phyloP scores from a whole-genome alignment of 2,797 vertebrate species.

The Arrhamphus sclerolepis region DNA sequence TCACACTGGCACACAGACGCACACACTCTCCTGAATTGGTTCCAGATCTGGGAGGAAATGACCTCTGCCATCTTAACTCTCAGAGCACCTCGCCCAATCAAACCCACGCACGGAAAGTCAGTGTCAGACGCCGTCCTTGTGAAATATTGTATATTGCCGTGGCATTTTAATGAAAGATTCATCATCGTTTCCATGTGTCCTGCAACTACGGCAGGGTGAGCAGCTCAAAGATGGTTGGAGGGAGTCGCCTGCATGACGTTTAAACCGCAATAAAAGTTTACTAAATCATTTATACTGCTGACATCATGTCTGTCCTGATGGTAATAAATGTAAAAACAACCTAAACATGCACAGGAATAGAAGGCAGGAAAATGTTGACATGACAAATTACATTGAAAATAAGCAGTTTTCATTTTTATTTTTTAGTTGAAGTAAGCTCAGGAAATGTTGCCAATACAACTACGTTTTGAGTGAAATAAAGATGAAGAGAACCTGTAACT shows the following conservation, averaged over 20 bases:
- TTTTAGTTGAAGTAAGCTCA: too few species aligned
- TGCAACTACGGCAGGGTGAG: neutral
- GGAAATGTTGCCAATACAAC: too few species aligned
- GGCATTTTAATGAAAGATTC: neutral
- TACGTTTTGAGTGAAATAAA: too few species aligned
- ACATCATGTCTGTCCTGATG: constrained; percentile 36
- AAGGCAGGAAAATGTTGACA: too few species aligned
- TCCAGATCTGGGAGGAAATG: constrained; percentile 62
- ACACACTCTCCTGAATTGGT: constrained; percentile 44
- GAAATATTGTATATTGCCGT: constrained; percentile 25
- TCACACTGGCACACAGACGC: constrained; percentile 6
- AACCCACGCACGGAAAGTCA: constrained; percentile 62
- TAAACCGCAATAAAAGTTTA: constrained; percentile 12
- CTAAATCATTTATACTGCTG: constrained; percentile 6
- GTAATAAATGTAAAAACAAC: too few species aligned
- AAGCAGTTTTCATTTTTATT: too few species aligned
- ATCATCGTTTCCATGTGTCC: constrained; percentile 56
- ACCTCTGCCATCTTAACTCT: constrained; percentile 29
- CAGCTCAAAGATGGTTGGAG: constrained; percentile 3
- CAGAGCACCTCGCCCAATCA: constrained; percentile 29
- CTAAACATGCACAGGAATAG: too few species aligned
- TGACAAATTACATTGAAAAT: too few species aligned
- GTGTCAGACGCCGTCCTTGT: constrained; percentile 39
- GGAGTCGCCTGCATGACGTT: neutral
- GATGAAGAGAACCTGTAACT: too few species aligned